A percentile compares a stretch with the other conserved stretches of the same genome.
Evolutionary conservation across 2,113 vertebrate species (phyloP).

Genomic region (Calidris pygmaea): DNA sequence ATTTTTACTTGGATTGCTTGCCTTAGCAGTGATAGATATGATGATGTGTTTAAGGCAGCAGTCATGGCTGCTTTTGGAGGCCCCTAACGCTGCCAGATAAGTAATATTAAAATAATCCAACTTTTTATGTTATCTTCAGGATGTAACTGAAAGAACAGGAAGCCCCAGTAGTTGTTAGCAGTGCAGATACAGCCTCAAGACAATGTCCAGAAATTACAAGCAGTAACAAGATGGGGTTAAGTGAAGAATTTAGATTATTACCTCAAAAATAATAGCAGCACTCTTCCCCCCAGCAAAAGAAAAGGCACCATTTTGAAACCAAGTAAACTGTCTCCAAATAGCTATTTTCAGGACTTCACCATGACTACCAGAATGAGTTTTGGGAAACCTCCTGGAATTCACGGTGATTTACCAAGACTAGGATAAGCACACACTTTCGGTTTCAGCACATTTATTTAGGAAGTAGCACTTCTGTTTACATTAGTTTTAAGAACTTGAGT

Average conservation of each 20-base stretch:
- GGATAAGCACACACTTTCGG: neutral
- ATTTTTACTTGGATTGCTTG: neutral
- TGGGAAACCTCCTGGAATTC: neutral
- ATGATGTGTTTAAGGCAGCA: neutral
- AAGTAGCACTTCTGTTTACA: constrained; percentile 39
- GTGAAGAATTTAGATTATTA: neutral
- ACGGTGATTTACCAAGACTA: neutral
- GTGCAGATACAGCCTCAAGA: neutral
- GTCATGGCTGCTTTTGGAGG: neutral
- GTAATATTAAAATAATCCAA: neutral
- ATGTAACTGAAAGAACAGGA: neutral
- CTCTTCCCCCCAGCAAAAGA: neutral
- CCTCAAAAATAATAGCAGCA: neutral
- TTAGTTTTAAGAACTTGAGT: constrained; percentile 15
- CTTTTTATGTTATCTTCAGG: neutral
- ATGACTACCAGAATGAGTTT: neutral
- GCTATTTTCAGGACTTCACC: neutral
- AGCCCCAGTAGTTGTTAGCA: neutral
- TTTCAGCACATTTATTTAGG: constrained; percentile 47
- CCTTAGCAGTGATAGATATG: neutral
- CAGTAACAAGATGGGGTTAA: neutral
- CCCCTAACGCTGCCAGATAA: neutral
- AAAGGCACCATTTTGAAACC: neutral
- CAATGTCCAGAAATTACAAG: neutral
- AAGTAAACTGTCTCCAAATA: neutral